phyloP scores from a whole-genome alignment of 2,888 invertebrate genomes.

The Amiota mariae region DNA sequence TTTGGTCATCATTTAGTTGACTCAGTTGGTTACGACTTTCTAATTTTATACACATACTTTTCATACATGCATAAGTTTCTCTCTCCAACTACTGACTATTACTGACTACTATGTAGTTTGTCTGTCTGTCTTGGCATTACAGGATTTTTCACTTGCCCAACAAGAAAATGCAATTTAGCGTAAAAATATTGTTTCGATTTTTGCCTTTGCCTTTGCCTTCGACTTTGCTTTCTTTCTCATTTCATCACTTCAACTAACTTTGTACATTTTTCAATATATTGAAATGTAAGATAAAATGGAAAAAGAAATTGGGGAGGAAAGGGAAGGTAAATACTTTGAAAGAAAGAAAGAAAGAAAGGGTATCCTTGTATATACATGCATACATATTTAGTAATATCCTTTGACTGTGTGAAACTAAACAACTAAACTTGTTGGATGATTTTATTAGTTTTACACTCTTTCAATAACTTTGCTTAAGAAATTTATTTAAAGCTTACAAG shows the following conservation, averaged over 20 bases:
- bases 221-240: background rate
- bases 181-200: constrained; percentile 42
- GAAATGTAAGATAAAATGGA: constrained; percentile 4
- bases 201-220: background rate
- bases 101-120: constrained; percentile 16
- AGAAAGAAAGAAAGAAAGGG: background rate
- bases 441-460: constrained; percentile 35
- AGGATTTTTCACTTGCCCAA: constrained; percentile 39
- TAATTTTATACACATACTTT: constrained; percentile 21
- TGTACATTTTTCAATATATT: background rate
- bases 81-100: no score
- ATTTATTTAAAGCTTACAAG: constrained; percentile 32
- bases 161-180: constrained; percentile 52
- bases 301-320: background rate
- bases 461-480: constrained; percentile 34
- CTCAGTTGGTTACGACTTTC: constrained; percentile 20
- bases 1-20: background rate
- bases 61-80: no score
- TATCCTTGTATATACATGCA: background rate
- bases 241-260: background rate
- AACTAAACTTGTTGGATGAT: constrained; percentile 27
- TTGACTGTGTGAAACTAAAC: background rate
- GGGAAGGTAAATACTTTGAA: no score
- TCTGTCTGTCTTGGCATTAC: constrained; percentile 13
- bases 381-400: background rate